A percentile compares a stretch with the other conserved stretches of the same genome.
Conservation (phyloP, 2,888 invertebrate genomes). For the Athalia circularis region DNA sequence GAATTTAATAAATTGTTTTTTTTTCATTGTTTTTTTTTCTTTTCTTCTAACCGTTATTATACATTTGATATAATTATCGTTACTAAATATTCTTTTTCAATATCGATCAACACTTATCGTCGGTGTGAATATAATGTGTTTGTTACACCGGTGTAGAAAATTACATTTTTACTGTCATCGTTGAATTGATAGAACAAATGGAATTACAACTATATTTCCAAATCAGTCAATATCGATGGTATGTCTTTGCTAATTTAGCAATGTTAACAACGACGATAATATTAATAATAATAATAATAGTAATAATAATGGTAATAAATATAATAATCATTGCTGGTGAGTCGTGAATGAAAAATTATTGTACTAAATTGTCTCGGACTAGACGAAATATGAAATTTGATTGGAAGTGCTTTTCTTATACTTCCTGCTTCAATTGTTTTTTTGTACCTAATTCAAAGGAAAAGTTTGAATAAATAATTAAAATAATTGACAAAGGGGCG, state of each 20-base stretch:
- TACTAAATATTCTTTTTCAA: background rate
- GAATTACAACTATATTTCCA: too few relatives aligned
- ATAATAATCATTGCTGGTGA: background rate
- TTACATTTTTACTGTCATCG: background rate
- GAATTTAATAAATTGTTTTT: background rate
- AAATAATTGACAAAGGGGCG: too few relatives aligned
- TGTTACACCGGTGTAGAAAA: background rate
- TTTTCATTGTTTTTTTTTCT: too few relatives aligned
- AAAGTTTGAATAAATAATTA: background rate
- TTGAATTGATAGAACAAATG: too few relatives aligned
- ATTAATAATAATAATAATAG: slow-evolving; percentile 18
- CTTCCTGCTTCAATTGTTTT: background rate
- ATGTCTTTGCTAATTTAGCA: background rate
- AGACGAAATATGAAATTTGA: slow-evolving; percentile 9
- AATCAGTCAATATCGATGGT: background rate
- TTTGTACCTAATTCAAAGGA: background rate
- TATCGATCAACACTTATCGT: background rate
- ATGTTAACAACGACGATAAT: background rate
- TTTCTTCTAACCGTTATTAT: background rate
- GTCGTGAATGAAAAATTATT: background rate
- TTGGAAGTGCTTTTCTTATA: background rate
- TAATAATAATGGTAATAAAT: background rate
- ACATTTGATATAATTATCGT: background rate
- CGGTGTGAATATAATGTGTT: too few relatives aligned
- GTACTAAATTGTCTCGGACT: slow-evolving; percentile 24